phyloP scores from a whole-genome alignment of 92 coral and sea anemone species.

The Hydrozoanthus gracilis region DNA sequence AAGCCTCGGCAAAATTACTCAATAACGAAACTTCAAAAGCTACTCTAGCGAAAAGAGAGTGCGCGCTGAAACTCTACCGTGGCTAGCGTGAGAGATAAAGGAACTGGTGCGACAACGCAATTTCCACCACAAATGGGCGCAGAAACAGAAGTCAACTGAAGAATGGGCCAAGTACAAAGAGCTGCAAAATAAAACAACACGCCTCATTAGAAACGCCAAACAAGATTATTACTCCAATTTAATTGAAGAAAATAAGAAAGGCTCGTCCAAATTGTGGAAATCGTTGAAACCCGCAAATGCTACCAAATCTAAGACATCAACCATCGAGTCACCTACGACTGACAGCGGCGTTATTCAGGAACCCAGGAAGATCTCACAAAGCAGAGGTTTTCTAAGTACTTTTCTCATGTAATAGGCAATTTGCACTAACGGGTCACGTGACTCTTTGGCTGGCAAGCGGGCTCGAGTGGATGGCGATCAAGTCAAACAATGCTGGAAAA shows the following conservation, averaged over 20 bases:
- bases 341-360: slow-evolving; percentile 50
- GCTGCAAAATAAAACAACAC: slow-evolving; percentile 64
- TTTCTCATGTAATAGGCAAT: slow-evolving; percentile 36
- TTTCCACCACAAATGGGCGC: slow-evolving; percentile 50
- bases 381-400: slow-evolving; percentile 55
- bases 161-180: slow-evolving; percentile 62
- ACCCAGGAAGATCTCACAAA: slow-evolving; percentile 45
- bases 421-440: slow-evolving; percentile 6
- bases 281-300: slow-evolving; percentile 54
- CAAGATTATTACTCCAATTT: slow-evolving; percentile 49
- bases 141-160: slow-evolving; percentile 36
- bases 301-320: slow-evolving; percentile 41
- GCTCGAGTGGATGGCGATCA: too few species aligned
- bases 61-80: too few species aligned
- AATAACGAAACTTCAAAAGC: too few species aligned
- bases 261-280: slow-evolving; percentile 59
- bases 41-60: too few species aligned
- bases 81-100: too few species aligned
- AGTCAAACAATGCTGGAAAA: too few species aligned
- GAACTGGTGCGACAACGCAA: too few species aligned
- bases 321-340: slow-evolving; percentile 53
- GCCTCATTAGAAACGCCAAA: slow-evolving; percentile 68
- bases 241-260: slow-evolving; percentile 59
- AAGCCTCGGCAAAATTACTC: too few species aligned
- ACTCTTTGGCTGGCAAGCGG: too few species aligned